Evolutionary conservation across 64 coral and sea anemone genomes (phyloP), one percentile per base, ranked within the genome.

Genomic region (Hydrozoanthus tunicans): DNA sequence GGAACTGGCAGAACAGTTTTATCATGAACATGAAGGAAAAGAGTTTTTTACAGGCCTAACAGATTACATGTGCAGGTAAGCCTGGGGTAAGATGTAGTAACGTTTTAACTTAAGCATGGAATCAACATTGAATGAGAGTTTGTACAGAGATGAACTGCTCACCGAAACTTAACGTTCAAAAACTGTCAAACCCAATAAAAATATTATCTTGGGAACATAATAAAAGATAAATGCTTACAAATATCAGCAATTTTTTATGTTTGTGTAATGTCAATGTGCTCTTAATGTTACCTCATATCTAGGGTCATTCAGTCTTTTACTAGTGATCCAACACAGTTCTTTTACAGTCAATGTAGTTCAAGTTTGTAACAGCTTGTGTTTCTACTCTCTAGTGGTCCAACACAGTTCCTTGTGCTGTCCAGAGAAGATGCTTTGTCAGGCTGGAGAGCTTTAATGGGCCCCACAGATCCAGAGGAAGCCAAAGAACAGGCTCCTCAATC

Each of bases 1-100:
- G 77, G 96, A 98, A 15, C 82, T 98, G 51, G 96, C 96, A 51
- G 56, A 78, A 24, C 96, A 98, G 90, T 98, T 98, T 77, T 98
- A 98, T 75, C 96, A 94, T 51, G 96, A 98, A 90, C 96, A 98
- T 58, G 92, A 95, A 56, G 96, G 96, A n/a, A 98, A 98, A 93
- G 96, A 98, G 3, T 98, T 98, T 71, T 98, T 86, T 85, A 84
- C 89, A 9, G 94, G 91, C 17, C 90, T 98, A 5, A 98, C 96
- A 52, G 96, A 98, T 62, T 91, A 98, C 68, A 98, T 98, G 96
- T 43, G 79, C 51, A 98, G 96, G 96, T 98, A 85, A 43, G 32
- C 32, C 32, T 43, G 32, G 32, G 32, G 0, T 43, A 43, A 43
- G 32, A 43, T 43, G 32, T 43, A 43, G 32, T 43, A 43, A 43